phyloP scores from a whole-genome alignment of 2,113 vertebrate genomes.

The Crypturellus undulatus region DNA sequence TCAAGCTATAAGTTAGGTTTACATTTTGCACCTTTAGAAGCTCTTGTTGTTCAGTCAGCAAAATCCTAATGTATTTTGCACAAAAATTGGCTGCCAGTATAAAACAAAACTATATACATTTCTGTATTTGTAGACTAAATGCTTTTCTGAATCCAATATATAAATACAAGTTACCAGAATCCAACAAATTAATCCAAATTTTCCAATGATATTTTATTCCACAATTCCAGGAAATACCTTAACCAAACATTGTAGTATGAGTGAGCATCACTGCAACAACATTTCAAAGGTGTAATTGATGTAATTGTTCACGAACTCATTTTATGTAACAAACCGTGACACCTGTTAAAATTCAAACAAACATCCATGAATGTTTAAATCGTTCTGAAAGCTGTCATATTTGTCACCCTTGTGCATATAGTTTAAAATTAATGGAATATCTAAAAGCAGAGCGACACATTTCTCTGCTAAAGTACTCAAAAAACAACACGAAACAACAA shows the following conservation, averaged over 20 bases:
- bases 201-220: not conserved
- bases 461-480: not conserved
- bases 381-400: not conserved
- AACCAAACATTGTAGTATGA: not conserved
- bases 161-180: not conserved
- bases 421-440: not conserved
- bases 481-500: not conserved
- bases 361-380: not conserved
- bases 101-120: not conserved
- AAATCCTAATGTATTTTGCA: not conserved
- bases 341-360: not conserved
- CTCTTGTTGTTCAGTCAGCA: slow-evolving; percentile 10
- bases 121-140: not conserved
- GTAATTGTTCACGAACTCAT: not conserved
- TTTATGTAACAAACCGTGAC: not conserved
- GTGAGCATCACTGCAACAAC: not conserved
- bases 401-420: not conserved
- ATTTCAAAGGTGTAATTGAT: not conserved
- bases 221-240: not conserved
- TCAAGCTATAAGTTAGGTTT: not conserved
- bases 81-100: not conserved
- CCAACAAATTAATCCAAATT: not conserved
- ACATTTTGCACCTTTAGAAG: slow-evolving; percentile 21
- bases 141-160: not conserved
- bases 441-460: not conserved